Conservation (phyloP, 37 sponge, comb jelly and placozoan species). For the Cliona cf. orientalis region DNA sequence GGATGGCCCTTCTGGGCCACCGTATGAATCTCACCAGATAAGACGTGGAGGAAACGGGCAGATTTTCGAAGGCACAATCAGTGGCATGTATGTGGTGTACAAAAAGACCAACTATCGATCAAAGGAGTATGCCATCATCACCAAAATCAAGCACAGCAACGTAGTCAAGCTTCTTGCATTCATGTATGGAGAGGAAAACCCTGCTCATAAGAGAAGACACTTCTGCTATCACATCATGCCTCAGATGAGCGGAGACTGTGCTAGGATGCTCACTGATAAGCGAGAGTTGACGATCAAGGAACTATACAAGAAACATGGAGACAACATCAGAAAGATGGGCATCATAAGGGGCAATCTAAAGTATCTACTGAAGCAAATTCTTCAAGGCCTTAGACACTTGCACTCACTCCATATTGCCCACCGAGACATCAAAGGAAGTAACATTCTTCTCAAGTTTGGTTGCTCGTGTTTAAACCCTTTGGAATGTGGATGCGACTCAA, state of each 20-base stretch:
- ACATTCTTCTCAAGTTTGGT: slow-evolving; percentile 20
- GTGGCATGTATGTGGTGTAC: slow-evolving; percentile 3
- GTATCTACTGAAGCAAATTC: slow-evolving; percentile 13
- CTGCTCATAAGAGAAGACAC: slow-evolving; percentile 10
- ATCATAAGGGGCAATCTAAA: slow-evolving; percentile 27
- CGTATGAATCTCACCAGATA: slow-evolving; percentile 13
- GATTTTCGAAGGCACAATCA: slow-evolving; percentile 13
- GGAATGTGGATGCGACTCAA: slow-evolving; percentile 6
- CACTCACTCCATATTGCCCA: slow-evolving; percentile 39
- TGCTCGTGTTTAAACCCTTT: slow-evolving; percentile 30
- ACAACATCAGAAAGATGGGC: slow-evolving; percentile 11
- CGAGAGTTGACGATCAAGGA: slow-evolving; percentile 7
- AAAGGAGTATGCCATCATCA: slow-evolving; percentile 29
- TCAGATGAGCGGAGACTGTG: slow-evolving; percentile 39
- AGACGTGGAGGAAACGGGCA: slow-evolving; percentile 35
- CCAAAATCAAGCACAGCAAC: slow-evolving; percentile 40
- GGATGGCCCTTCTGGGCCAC: too few species aligned
- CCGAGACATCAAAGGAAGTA: slow-evolving; percentile 47
- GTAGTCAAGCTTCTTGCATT: slow-evolving; percentile 33
- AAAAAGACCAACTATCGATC: slow-evolving; percentile 50
- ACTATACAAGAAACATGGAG: slow-evolving; percentile 12
- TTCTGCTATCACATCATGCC: slow-evolving; percentile 65
- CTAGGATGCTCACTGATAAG: slow-evolving; percentile 14
- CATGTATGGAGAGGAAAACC: slow-evolving; percentile 59
- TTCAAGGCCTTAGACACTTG: slow-evolving; percentile 23